phyloP scores from a whole-genome alignment of 1,140 invertebrate genomes.

The Drosophila repleta region DNA sequence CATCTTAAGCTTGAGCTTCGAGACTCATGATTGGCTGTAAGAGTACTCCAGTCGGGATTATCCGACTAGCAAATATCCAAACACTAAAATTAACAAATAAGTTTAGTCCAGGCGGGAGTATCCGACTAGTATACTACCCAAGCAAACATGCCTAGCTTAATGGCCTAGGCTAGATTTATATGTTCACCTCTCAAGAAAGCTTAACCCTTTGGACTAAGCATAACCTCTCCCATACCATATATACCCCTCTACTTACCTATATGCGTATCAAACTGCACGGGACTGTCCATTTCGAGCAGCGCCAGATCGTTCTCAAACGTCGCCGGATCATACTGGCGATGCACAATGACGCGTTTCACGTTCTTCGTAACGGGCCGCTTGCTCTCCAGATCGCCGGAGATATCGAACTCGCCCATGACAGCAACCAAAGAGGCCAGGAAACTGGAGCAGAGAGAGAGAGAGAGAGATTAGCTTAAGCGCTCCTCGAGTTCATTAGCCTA shows the following conservation, averaged over 20 bases:
- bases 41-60: no score
- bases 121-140: no score
- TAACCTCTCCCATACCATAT: no score
- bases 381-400: constrained; percentile 92
- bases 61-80: no score
- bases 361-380: constrained; percentile 91
- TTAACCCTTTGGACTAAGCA: no score
- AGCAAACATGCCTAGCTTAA: no score
- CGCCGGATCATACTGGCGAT: constrained; percentile 93
- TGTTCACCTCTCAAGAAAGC: no score
- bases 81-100: no score
- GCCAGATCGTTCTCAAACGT: constrained; percentile 97
- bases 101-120: no score
- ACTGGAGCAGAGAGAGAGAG: constrained; percentile 83
- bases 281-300: constrained; percentile 91
- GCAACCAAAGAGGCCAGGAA: constrained; percentile 95
- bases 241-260: constrained; percentile 86
- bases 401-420: constrained; percentile 95
- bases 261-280: constrained; percentile 93
- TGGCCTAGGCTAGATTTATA: no score
- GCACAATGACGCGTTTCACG: constrained; percentile 94
- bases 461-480: not conserved
- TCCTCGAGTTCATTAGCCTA: not conserved
- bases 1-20: no score
- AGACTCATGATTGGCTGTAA: no score